Conservation (phyloP, 2,797 vertebrate species). For the Catostomus latipinnis region DNA sequence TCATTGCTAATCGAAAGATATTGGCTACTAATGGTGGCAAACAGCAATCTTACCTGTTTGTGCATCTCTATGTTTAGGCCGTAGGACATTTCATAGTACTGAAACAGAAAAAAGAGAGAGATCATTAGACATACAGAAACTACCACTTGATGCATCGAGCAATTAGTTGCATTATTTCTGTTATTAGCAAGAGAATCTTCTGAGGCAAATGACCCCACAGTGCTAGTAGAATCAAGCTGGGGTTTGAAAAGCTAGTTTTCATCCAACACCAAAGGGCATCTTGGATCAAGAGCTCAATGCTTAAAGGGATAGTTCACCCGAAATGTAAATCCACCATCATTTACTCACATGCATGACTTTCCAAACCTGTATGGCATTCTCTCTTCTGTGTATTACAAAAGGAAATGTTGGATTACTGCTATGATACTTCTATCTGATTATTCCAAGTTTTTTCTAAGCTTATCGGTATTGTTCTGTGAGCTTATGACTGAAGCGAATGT, state of each 20-base stretch:
- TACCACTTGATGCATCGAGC: not conserved
- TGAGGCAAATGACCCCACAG: not conserved
- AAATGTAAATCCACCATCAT: no score
- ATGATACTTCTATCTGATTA: no score
- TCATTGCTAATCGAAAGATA: not conserved
- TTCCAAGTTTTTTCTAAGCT: no score
- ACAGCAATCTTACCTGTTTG: slow-evolving; percentile 76
- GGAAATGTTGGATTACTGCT: no score
- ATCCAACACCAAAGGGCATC: not conserved
- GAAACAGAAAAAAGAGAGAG: slow-evolving; percentile 68
- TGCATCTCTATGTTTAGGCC: slow-evolving; percentile 84
- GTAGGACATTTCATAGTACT: slow-evolving; percentile 86
- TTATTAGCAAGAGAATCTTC: not conserved
- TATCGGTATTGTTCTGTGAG: no score
- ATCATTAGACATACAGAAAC: not conserved
- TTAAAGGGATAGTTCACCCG: no score
- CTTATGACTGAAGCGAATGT: no score
- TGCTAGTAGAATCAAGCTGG: not conserved
- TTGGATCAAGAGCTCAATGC: not conserved
- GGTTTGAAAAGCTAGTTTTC: not conserved
- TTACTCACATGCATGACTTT: no score
- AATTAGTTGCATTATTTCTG: not conserved
- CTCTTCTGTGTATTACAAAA: no score
- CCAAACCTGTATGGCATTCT: no score
- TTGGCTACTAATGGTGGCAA: not conserved